These are phyloP conservation scores for Tuta absoluta DNA, from an alignment of 2,888 invertebrate species.

Conservation along the genomic window DNA sequence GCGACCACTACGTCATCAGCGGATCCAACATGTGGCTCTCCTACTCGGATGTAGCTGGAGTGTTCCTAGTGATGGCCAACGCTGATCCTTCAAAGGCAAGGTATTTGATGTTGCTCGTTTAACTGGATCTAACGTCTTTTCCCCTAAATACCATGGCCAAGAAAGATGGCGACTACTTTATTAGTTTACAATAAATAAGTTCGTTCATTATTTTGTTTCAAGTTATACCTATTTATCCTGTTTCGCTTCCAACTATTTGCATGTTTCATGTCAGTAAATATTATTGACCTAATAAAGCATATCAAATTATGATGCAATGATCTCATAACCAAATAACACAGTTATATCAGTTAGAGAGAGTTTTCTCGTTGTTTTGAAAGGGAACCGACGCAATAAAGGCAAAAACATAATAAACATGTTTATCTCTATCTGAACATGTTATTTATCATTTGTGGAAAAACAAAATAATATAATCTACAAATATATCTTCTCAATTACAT, in stretches of 20 bases:
- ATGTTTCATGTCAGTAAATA: not conserved
- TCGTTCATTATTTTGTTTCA: too few relatives aligned
- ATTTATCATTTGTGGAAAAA: not conserved
- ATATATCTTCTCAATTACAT: too few relatives aligned
- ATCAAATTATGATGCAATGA: not conserved
- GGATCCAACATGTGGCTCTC: slow-evolving; percentile 99
- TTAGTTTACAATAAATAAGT: too few relatives aligned
- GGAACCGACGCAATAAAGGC: not conserved
- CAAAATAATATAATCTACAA: not conserved
- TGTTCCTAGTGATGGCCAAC: slow-evolving; percentile 97
- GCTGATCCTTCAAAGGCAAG: slow-evolving; percentile 91
- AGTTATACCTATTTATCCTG: too few relatives aligned
- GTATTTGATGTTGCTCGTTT: too few relatives aligned
- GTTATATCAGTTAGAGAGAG: not conserved
- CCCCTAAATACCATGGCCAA: too few relatives aligned
- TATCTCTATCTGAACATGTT: not conserved
- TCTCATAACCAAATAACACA: not conserved
- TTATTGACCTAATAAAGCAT: slow-evolving; percentile 7
- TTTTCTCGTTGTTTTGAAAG: not conserved
- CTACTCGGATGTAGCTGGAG: slow-evolving; percentile 95
- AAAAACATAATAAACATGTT: not conserved
- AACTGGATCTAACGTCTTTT: too few relatives aligned
- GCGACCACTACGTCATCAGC: slow-evolving; percentile 93
- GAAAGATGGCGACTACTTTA: too few relatives aligned
- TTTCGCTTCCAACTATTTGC: not conserved